Base-by-base conservation (phyloP, 30 jellyfish, hydroid and myxozoan species). In the Sanderia malayensis region DNA sequence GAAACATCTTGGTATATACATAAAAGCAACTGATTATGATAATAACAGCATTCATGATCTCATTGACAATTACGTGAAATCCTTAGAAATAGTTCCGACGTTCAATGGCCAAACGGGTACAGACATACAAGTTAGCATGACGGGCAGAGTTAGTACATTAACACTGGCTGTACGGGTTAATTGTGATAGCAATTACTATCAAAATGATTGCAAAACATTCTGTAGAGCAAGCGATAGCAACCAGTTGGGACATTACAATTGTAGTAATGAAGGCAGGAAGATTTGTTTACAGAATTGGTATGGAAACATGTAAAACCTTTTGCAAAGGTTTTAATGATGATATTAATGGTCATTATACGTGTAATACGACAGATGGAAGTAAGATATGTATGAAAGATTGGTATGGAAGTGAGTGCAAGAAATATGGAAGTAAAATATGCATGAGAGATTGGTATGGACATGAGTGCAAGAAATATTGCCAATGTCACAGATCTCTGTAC, bases 371-470 rank as follows among this genome's bases (percentile, higher is more conserved):
- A 37, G 52, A 37, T 37, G 52, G 52, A 6, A 37, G 52, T 37
- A 37, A 37, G 52, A 37, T 37, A 6, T 37, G 52, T 37, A 13
- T 37, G 52, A 13, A 37, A 4, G 13, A 37, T 37, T 37, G 52
- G 52, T 37, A 37, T 37, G 52, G 52, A 37, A 37, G 52, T 37
- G 52, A 37, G 6, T 77, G 88, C 73, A 44, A 28, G 0, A 32
- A 31, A 2, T 31, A 30, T 22, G 88, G 88, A 21, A 22, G 29
- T 2, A 77, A 66, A 52, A 10, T 37, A n/a, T 77, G 88, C 30
- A 26, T 19, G 37, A 6, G 30, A 46, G 64, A 72, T 32, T 82
- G 88, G 95, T 82, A 21, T 72, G 79, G 82, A 0, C 31, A 34
- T 11, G 55, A 47, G 7, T 82, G 95, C 45, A 46, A 26, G 0